Evolutionary conservation across 1,140 invertebrate species (phyloP).

Genomic region (Temnothorax nylanderi): DNA sequence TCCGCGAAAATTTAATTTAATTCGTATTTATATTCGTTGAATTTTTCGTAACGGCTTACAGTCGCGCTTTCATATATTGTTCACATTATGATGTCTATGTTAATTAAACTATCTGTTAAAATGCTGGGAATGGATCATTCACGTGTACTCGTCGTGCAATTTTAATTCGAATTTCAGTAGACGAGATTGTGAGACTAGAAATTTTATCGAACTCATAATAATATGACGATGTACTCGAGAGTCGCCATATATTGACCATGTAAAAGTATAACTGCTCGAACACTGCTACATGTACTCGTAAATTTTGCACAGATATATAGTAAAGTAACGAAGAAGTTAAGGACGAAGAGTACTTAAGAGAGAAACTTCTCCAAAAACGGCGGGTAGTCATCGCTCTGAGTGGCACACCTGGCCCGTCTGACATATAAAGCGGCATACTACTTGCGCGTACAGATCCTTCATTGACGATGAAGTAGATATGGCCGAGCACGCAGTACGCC

Average conservation of each 20-base stretch:
- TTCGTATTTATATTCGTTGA: neutral
- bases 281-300: constrained; percentile 7
- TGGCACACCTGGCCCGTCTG: constrained; percentile 24
- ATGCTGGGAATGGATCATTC: neutral
- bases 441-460: constrained; percentile 37
- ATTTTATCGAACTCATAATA: constrained; percentile 45
- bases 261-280: neutral
- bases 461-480: constrained; percentile 32
- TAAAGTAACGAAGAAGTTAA: constrained; percentile 45
- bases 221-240: neutral
- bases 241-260: neutral
- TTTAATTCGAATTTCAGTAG: neutral
- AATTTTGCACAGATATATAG: constrained; percentile 48
- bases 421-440: constrained; percentile 27
- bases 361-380: constrained; percentile 41
- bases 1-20: neutral
- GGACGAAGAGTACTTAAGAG: constrained; percentile 33
- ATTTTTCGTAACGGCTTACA: neutral
- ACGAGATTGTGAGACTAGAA: neutral
- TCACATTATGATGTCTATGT: neutral
- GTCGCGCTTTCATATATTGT: neutral
- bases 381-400: constrained; percentile 18
- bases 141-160: neutral
- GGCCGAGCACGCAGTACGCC: neutral
- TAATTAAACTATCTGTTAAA: neutral